Percentiles rank a stretch among this genome's conserved stretches.
phyloP scores from a whole-genome alignment of 2,113 vertebrate genomes.

The Campylorhamphus procurvoides region DNA sequence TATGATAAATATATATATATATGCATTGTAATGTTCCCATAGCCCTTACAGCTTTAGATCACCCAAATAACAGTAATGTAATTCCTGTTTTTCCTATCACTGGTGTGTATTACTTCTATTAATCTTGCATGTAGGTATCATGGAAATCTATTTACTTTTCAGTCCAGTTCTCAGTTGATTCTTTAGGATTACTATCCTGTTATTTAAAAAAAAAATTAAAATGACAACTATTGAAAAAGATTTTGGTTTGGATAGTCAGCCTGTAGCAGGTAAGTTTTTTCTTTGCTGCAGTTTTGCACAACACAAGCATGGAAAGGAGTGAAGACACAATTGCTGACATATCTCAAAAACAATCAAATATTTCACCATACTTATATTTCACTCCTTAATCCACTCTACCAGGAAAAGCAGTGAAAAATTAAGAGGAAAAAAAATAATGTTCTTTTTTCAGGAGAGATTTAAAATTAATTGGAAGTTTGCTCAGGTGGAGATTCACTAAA shows the following conservation, averaged over 20 bases:
- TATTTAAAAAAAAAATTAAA: background rate
- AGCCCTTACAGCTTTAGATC: background rate
- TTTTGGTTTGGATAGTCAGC: background rate
- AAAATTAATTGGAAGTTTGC: background rate
- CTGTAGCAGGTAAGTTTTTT: background rate
- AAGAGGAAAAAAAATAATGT: background rate
- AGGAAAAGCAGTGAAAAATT: background rate
- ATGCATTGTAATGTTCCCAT: background rate
- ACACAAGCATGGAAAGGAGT: background rate
- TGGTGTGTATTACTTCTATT: background rate
- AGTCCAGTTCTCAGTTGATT: background rate
- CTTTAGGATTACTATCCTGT: background rate
- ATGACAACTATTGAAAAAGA: background rate
- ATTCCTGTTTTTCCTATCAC: background rate
- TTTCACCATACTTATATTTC: background rate
- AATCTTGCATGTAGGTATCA: background rate
- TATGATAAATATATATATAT: background rate
- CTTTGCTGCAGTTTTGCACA: background rate
- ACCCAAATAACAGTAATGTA: fast-evolving
- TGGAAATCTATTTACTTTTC: background rate
- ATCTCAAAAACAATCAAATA: background rate
- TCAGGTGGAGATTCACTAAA: background rate
- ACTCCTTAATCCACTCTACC: background rate
- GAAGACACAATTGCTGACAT: background rate
- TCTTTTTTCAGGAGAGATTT: background rate